Evolutionary conservation across 2,113 vertebrate genomes (phyloP).

Genomic region (Paramormyrops kingsleyae): DNA sequence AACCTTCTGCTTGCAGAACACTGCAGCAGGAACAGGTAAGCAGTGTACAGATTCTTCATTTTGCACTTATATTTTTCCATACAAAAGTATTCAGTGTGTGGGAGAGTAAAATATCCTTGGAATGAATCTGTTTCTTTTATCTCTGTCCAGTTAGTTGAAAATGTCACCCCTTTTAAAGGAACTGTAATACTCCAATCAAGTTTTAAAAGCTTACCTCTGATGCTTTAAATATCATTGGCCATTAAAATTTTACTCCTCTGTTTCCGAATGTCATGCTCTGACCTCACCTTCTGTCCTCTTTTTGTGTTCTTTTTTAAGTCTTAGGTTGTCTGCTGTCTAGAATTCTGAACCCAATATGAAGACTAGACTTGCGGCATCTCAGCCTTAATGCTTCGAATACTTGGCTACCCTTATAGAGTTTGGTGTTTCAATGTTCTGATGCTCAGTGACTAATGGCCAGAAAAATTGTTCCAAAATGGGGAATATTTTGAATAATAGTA

Average conservation of each 20-base stretch:
- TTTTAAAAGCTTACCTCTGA: neutral
- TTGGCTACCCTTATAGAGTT: neutral
- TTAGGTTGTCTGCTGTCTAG: neutral
- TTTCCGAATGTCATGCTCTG: neutral
- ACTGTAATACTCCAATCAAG: neutral
- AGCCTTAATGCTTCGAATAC: neutral
- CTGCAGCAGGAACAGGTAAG: neutral
- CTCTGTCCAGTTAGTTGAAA: neutral
- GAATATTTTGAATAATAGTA: neutral
- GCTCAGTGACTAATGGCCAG: neutral
- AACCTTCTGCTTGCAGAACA: neutral
- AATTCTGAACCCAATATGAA: neutral
- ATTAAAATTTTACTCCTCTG: neutral
- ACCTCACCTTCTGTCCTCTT: neutral
- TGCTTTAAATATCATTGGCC: neutral
- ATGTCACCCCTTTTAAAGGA: neutral
- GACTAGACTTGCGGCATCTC: neutral
- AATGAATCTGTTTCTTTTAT: neutral
- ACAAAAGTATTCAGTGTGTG: neutral
- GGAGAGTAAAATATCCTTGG: neutral
- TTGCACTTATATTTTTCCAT: neutral
- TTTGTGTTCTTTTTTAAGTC: neutral
- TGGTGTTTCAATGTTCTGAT: neutral
- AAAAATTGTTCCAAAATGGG: neutral
- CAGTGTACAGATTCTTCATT: neutral